These are phyloP conservation scores for Chrysina gloriosa DNA, from an alignment of 2,888 invertebrate species.

Conservation along the genomic window DNA sequence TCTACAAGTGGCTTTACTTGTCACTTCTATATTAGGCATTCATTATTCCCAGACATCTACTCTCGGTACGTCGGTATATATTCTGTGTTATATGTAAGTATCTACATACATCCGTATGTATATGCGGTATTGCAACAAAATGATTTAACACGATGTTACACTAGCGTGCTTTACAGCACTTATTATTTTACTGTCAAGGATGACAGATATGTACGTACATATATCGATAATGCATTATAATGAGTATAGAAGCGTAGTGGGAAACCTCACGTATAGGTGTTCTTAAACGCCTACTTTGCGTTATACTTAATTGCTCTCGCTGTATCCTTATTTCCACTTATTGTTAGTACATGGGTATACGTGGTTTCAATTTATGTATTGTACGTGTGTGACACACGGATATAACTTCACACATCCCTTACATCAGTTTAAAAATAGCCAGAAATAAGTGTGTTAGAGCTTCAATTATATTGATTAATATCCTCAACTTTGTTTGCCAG, in stretches of 20 bases:
- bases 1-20: constrained; percentile 41
- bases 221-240: constrained; percentile 16
- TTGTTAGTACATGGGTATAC: no score
- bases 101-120: not conserved
- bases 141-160: constrained; percentile 39
- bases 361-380: constrained; percentile 1
- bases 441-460: not conserved
- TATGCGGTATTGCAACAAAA: constrained; percentile 30
- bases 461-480: constrained; percentile 14
- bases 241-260: constrained; percentile 23
- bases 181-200: constrained; percentile 38
- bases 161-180: constrained; percentile 3
- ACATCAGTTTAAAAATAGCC: not conserved
- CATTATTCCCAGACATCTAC: constrained; percentile 36
- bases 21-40: constrained; percentile 44
- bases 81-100: not conserved
- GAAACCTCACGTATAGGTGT: constrained; percentile 9
- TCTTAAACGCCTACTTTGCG: constrained; percentile 10
- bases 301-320: constrained; percentile 17
- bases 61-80: not conserved
- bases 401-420: not conserved
- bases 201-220: constrained; percentile 18
- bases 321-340: constrained; percentile 1
- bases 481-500: not conserved
- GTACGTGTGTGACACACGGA: not conserved